Base-by-base conservation (phyloP, 2,888 invertebrate species). In the Folsomia manolachei region DNA sequence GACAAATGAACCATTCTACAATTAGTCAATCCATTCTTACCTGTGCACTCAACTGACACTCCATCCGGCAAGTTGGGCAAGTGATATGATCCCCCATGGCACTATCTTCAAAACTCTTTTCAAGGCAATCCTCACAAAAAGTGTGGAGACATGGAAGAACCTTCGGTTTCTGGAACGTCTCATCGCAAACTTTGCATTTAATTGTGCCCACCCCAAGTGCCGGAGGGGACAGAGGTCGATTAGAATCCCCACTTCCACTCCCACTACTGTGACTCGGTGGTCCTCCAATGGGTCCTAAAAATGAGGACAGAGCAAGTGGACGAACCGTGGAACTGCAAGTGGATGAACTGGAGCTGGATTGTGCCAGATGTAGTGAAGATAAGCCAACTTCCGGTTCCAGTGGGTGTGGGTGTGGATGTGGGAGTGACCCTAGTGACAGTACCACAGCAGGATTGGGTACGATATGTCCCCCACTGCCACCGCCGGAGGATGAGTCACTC, bases 401-500 rank as follows among this genome's bases (percentile, higher is more conserved):
- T n/a, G n/a, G n/a, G n/a, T n/a, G n/a, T n/a, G n/a, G n/a, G n/a
- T n/a, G n/a, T n/a, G n/a, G n/a, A n/a, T n/a, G n/a, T 81, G 88
- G 86, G 85, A 91, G 90, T 83, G 93, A 93, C 88, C 93, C 93
- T 87, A 93, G 91, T n/a, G n/a, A n/a, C 84, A 93, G 14, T 9
- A 39, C 39, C 14, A 4, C 39, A 4, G 14, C 39, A 39, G 39
- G 39, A 14, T 9, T 4, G 39, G 4, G 39, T 4, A 9, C 7
- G 14, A 4, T 14, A 9, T 14, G 7, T 9, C 39, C 39, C 4
- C 39, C 39, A 39, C 39, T 39, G 39, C 39, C 39, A 87, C 92
- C 92, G 89, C 91, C 90, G 84, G 91, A 91, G 87, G 92, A 88
- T 87, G 94, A 94, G 88, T 94, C 94, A 88, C 94, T 88, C 86